These are phyloP conservation scores for Amphiprion ocellaris DNA, from an alignment of 2,113 vertebrate genomes.

Conservation along the genomic window DNA sequence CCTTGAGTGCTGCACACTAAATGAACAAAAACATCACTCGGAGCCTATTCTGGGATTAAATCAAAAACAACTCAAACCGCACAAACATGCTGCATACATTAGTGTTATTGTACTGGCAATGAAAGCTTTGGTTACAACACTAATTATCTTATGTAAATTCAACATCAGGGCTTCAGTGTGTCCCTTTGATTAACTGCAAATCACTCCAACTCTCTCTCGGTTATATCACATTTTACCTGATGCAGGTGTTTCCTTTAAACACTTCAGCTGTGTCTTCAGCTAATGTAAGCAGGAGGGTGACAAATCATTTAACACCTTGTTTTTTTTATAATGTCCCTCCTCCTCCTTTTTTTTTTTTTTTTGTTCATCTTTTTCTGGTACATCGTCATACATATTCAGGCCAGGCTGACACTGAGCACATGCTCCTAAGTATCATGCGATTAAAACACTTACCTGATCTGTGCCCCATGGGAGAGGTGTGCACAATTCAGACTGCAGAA, in stretches of 20 bases:
- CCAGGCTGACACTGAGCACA: conserved; percentile 53
- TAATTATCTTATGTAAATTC: conserved; percentile 80
- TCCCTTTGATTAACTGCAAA: conserved; percentile 69
- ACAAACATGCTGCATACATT: conserved; percentile 57
- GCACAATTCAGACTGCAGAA: conserved; percentile 59
- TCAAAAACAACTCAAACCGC: conserved; percentile 45
- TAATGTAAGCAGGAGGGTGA: conserved; percentile 33
- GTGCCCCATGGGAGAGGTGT: conserved; percentile 56
- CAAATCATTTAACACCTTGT: conserved; percentile 38
- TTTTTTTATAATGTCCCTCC: conserved; percentile 17
- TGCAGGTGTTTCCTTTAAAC: conserved; percentile 44
- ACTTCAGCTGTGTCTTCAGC: conserved; percentile 38
- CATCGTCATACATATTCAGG: conserved; percentile 66
- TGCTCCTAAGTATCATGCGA: conserved; percentile 64
- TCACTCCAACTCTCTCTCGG: conserved; percentile 13
- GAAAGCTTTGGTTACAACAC: conserved; percentile 69
- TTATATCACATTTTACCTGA: conserved; percentile 52
- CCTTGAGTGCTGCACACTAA: conserved; percentile 39
- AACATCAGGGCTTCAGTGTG: conserved; percentile 49
- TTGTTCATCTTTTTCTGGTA: conserved; percentile 14
- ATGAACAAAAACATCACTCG: conserved; percentile 59
- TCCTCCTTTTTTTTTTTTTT: conserved; percentile 17
- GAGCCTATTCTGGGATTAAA: conserved; percentile 30
- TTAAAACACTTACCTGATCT: conserved; percentile 79
- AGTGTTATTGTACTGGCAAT: conserved; percentile 61